A percentile compares a stretch with the other conserved stretches of the same genome.
These are phyloP conservation scores for Sebastes diploproa DNA, from an alignment of 2,797 vertebrate species.

Conservation along the genomic window DNA sequence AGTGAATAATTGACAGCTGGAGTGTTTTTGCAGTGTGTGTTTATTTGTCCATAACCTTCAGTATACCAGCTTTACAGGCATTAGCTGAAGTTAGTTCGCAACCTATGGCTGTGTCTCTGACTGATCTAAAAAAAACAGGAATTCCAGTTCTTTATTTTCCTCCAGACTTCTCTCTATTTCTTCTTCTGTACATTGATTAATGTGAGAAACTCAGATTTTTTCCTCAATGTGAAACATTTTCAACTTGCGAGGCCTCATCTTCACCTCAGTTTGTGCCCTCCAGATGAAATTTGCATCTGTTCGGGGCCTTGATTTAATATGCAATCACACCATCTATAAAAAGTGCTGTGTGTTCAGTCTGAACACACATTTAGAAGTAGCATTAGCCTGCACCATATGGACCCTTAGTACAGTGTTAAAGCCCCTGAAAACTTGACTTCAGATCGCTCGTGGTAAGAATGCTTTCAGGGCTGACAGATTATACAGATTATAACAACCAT, in stretches of 20 bases:
- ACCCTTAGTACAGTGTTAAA: background rate
- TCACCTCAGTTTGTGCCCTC: background rate
- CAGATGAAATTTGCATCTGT: background rate
- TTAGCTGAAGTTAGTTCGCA: background rate
- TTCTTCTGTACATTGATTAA: background rate
- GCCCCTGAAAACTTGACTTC: background rate
- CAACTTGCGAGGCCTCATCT: background rate
- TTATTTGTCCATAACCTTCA: background rate
- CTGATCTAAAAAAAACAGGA: background rate
- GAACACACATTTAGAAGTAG: background rate
- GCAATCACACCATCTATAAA: background rate
- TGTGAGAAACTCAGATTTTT: background rate
- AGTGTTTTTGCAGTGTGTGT: background rate
- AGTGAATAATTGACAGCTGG: background rate
- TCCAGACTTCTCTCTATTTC: background rate
- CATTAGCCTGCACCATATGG: background rate
- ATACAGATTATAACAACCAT: background rate
- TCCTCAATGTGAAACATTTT: background rate
- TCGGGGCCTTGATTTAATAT: background rate
- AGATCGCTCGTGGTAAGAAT: background rate
- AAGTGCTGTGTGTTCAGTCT: background rate
- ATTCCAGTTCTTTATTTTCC: background rate
- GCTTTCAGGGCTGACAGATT: background rate
- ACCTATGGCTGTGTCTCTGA: background rate
- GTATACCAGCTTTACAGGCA: background rate